Conservation (phyloP, 2,113 vertebrate species). For the Caloenas nicobarica region DNA sequence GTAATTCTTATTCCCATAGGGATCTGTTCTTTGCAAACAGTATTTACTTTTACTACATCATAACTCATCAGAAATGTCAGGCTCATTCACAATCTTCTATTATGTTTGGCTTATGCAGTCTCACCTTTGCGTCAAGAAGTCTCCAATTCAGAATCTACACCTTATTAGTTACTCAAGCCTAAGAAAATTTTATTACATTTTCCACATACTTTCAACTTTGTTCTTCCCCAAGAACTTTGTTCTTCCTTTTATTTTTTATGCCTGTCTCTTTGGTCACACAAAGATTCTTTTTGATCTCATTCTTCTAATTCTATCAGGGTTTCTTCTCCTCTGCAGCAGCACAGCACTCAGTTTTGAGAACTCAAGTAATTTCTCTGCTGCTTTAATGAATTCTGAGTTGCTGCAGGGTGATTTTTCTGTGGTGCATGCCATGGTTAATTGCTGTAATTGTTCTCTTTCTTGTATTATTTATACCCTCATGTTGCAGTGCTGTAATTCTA, state of each 20-base stretch:
- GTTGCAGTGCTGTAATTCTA: not conserved
- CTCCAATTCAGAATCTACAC: not conserved
- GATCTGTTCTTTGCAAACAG: not conserved
- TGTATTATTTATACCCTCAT: conserved; percentile 31
- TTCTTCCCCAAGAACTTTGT: not conserved
- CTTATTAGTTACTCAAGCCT: not conserved
- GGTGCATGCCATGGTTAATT: conserved; percentile 10
- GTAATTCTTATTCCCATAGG: not conserved
- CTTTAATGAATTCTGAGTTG: not conserved
- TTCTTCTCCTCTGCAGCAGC: not conserved
- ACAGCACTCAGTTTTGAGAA: not conserved
- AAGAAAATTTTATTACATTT: not conserved
- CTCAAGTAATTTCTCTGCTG: not conserved
- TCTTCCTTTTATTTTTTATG: not conserved
- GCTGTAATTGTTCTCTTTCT: conserved; percentile 37
- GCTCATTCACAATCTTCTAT: not conserved
- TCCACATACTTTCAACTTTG: not conserved
- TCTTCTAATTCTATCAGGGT: not conserved
- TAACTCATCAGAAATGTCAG: not conserved
- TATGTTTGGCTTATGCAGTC: not conserved
- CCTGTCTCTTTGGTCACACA: not conserved
- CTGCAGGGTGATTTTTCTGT: not conserved
- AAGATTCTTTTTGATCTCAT: not conserved
- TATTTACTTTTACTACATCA: not conserved
- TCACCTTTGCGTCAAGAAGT: not conserved